Percentiles rank a stretch among this genome's conserved stretches.
Evolutionary conservation across 2,888 invertebrate species (phyloP).

Genomic region (Hanleya hanleyi): DNA sequence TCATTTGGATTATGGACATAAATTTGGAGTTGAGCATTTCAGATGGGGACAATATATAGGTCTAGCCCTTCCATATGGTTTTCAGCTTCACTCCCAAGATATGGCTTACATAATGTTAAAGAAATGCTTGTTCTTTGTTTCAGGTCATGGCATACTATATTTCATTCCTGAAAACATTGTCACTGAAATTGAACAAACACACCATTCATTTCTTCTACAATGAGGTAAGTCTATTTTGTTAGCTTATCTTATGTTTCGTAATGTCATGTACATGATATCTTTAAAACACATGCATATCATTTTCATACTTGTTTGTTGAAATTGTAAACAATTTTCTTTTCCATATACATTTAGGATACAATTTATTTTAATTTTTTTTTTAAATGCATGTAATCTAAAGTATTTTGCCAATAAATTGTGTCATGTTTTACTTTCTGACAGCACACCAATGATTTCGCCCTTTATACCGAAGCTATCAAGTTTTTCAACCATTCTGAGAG

Average conservation of each 20-base stretch:
- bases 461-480: constrained; percentile 99
- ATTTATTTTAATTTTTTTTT: constrained; percentile 20
- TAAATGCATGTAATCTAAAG: background rate
- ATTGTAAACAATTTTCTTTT: too few relatives aligned
- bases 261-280: too few relatives aligned
- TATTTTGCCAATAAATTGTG: background rate
- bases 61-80: too few relatives aligned
- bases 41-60: too few relatives aligned
- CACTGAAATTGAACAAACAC: constrained; percentile 96
- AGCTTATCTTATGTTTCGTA: too few relatives aligned
- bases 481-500: constrained; percentile 99
- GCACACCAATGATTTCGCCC: constrained; percentile 95
- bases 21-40: too few relatives aligned
- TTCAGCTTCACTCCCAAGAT: too few relatives aligned
- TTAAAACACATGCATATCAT: too few relatives aligned
- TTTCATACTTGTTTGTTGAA: too few relatives aligned
- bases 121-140: too few relatives aligned
- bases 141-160: constrained; percentile 98
- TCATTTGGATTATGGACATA: too few relatives aligned
- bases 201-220: constrained; percentile 99
- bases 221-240: constrained; percentile 84
- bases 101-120: too few relatives aligned
- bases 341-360: background rate
- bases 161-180: constrained; percentile 98
- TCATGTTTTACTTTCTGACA: constrained; percentile 37